Evolutionary conservation across 2,797 vertebrate species (phyloP).

Genomic region (Clarias fuscus): DNA sequence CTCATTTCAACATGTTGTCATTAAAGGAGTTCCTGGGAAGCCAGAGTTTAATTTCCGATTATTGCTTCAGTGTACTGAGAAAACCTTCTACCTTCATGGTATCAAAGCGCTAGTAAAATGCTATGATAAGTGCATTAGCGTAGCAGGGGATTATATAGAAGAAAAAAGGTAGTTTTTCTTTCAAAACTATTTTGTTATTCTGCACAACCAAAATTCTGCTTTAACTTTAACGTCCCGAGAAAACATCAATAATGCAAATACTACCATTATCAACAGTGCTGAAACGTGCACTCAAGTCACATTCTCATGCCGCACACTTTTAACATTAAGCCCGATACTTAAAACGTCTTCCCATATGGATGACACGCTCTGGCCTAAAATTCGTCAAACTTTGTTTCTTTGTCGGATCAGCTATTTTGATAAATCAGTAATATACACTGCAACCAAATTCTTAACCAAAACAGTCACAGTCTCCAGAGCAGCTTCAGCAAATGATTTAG

Average conservation of each 20-base stretch:
- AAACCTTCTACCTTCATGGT: too few relatives aligned
- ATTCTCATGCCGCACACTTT: not conserved
- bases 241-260: not conserved
- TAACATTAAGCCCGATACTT: not conserved
- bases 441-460: not conserved
- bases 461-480: not conserved
- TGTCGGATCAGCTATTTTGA: not conserved
- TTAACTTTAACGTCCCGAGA: not conserved
- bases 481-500: not conserved
- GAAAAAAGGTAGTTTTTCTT: too few relatives aligned
- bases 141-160: too few relatives aligned
- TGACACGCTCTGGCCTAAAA: not conserved
- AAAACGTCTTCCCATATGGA: not conserved
- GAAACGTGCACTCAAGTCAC: not conserved
- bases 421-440: not conserved
- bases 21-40: too few relatives aligned
- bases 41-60: too few relatives aligned
- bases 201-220: too few relatives aligned
- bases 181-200: too few relatives aligned
- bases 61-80: too few relatives aligned
- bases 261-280: not conserved
- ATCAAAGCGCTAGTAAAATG: too few relatives aligned
- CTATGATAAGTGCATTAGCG: too few relatives aligned
- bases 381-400: not conserved
- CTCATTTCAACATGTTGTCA: too few relatives aligned